Conservation (phyloP, 2,888 invertebrate genomes). For the Dolomedes plantarius region DNA sequence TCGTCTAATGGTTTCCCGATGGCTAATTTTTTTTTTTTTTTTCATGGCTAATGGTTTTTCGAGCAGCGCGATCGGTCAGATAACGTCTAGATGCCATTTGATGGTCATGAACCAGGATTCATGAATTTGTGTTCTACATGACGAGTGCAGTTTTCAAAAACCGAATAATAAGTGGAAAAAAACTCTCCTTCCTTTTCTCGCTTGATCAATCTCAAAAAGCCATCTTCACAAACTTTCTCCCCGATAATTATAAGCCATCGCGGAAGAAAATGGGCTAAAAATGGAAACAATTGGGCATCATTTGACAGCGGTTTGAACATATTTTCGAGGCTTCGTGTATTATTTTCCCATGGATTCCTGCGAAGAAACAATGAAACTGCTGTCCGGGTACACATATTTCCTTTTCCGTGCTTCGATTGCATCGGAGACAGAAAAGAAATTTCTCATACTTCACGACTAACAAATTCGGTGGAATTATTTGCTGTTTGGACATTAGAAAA, state of each 20-base stretch:
- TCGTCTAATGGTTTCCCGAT: too few species aligned
- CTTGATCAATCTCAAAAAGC: neutral
- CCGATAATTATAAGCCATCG: neutral
- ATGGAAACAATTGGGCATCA: neutral
- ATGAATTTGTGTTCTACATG: too few species aligned
- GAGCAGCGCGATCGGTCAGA: too few species aligned
- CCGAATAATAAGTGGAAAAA: too few species aligned
- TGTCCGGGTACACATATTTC: neutral
- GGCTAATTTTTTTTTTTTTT: too few species aligned
- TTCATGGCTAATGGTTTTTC: too few species aligned
- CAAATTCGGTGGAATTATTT: too few species aligned
- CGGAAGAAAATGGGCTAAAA: neutral
- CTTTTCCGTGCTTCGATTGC: neutral
- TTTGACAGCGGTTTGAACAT: neutral
- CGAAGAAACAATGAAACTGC: neutral
- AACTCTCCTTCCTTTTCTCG: neutral
- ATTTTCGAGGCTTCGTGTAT: neutral
- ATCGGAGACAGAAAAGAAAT: neutral
- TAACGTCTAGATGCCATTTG: too few species aligned
- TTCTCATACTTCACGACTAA: too few species aligned
- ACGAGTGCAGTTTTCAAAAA: too few species aligned
- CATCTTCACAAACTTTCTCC: neutral
- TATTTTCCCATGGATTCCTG: neutral
- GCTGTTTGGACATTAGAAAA: too few species aligned
- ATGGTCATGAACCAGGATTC: too few species aligned